Conservation (phyloP, 2,888 invertebrate species). For the Scaeva pyrastri region DNA sequence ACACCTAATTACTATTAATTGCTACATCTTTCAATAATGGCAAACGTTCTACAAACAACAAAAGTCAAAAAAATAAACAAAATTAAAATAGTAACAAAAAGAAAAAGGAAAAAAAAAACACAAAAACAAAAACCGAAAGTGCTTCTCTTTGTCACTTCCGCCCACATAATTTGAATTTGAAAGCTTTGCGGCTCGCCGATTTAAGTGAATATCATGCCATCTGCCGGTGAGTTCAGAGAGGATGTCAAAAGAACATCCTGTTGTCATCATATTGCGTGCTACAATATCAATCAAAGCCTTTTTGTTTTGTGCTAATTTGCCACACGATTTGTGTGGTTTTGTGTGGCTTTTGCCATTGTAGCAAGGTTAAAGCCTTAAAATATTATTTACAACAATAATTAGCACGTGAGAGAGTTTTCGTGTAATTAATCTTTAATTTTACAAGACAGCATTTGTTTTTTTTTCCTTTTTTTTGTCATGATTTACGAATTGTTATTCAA, state of each 20-base stretch:
- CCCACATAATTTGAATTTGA: conserved; percentile 54
- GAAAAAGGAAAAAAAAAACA: conserved; percentile 15
- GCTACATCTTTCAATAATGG: conserved; percentile 49
- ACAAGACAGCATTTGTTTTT: conserved; percentile 18
- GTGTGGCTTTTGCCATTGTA: conserved; percentile 1
- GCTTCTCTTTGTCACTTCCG: conserved; percentile 63
- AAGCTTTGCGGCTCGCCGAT: conserved; percentile 14
- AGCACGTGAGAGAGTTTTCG: conserved; percentile 5
- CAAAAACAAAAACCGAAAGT: conserved; percentile 56
- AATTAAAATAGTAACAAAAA: conserved; percentile 13
- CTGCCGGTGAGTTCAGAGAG: conserved; percentile 23
- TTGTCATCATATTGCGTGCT: conserved; percentile 63
- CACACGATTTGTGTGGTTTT: background rate
- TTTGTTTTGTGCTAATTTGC: conserved; percentile 14
- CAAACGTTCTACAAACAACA: background rate
- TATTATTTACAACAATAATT: background rate
- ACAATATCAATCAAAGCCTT: conserved; percentile 48
- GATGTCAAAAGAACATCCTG: conserved; percentile 62
- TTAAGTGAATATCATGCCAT: conserved; percentile 46
- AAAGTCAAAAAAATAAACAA: background rate
- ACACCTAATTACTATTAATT: conserved; percentile 69
- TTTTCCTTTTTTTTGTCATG: conserved; percentile 21
- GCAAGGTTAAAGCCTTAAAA: conserved; percentile 42
- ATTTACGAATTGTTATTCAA: conserved; percentile 14
- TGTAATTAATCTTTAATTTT: conserved; percentile 30